Conservation (phyloP, 2,888 invertebrate genomes). For the Acronicta psi region DNA sequence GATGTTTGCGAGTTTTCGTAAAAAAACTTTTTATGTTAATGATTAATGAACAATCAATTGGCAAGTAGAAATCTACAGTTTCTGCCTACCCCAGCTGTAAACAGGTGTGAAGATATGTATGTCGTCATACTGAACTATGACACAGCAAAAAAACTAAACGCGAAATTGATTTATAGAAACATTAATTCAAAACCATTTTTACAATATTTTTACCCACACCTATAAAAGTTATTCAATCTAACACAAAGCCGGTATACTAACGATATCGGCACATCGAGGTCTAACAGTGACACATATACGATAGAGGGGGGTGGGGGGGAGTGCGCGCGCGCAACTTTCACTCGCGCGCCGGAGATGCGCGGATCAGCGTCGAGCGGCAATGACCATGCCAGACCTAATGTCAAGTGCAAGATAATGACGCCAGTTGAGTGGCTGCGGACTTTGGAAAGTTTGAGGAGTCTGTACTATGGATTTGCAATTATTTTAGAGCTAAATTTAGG, state of each 20-base stretch:
- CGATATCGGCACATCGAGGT: conserved; percentile 44
- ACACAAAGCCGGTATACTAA: conserved; percentile 32
- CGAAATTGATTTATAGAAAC: neutral
- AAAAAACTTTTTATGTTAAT: too few relatives aligned
- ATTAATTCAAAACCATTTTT: neutral
- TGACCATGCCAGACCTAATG: conserved; percentile 78
- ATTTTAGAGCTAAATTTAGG: neutral
- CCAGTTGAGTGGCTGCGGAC: conserved; percentile 37
- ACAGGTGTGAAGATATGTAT: too few relatives aligned
- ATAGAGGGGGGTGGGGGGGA: conserved; percentile 31
- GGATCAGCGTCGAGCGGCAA: conserved; percentile 68
- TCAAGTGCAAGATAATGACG: conserved; percentile 72
- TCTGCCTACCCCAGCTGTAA: too few relatives aligned
- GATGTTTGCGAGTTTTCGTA: too few relatives aligned
- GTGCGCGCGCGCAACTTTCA: conserved; percentile 74
- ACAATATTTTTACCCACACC: conserved; percentile 1
- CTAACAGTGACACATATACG: conserved; percentile 64
- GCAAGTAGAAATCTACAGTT: too few relatives aligned
- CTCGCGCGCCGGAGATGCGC: conserved; percentile 72
- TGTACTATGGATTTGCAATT: neutral
- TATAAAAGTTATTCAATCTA: conserved; percentile 13
- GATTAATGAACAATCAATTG: too few relatives aligned
- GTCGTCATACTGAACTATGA: too few relatives aligned
- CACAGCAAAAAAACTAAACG: neutral
- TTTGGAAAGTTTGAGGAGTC: conserved; percentile 43